A percentile compares a stretch with the other conserved stretches of the same genome.
Evolutionary conservation across 2,888 invertebrate genomes (phyloP).

Genomic region (Perithous albicinctus): DNA sequence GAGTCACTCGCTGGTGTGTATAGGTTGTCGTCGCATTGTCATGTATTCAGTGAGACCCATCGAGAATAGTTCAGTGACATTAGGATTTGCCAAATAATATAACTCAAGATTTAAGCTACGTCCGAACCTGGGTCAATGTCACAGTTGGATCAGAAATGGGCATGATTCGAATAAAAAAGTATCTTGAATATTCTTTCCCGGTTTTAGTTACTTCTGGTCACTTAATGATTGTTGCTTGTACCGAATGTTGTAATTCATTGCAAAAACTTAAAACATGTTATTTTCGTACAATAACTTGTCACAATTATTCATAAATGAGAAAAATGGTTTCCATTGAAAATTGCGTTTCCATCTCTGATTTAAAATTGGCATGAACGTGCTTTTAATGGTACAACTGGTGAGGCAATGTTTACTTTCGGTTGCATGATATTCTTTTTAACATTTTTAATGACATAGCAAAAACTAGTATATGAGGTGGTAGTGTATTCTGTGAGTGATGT

Average conservation of each 20-base stretch:
- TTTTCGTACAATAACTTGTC: no score
- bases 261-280: no score
- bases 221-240: no score
- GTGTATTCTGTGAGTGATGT: no score
- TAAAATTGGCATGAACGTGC: not conserved
- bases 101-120: not conserved
- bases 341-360: no score
- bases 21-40: conserved; percentile 25
- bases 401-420: not conserved
- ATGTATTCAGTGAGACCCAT: not conserved
- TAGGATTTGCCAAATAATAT: not conserved
- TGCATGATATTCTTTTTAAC: not conserved
- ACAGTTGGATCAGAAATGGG: not conserved
- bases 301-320: no score
- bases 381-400: not conserved
- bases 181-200: no score
- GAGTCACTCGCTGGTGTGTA: not conserved
- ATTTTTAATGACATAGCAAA: not conserved
- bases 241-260: no score
- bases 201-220: no score
- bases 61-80: not conserved
- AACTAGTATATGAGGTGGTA: no score
- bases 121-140: not conserved
- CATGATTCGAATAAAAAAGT: no score
- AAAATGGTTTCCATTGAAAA: no score